These are phyloP conservation scores for Actias luna DNA, from an alignment of 2,888 invertebrate genomes.

Conservation along the genomic window DNA sequence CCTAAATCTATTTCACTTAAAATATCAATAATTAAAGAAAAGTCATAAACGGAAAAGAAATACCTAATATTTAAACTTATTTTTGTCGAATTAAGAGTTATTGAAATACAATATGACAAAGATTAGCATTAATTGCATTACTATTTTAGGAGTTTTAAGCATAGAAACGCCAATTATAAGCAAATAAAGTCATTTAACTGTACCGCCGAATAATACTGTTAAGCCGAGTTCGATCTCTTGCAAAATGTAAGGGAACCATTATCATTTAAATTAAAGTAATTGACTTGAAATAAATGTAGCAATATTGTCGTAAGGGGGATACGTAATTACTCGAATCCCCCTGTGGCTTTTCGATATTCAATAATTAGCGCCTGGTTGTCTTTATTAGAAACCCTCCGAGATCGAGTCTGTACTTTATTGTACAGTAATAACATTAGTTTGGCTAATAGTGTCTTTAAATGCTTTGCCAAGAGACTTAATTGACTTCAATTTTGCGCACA, in stretches of 20 bases:
- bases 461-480: not conserved
- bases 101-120: too few species aligned
- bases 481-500: not conserved
- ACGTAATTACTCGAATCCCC: slow-evolving; percentile 11
- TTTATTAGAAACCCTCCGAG: not conserved
- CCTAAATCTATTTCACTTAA: too few species aligned
- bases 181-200: not conserved
- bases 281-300: slow-evolving; percentile 26
- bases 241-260: slow-evolving; percentile 7
- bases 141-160: too few species aligned
- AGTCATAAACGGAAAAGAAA: too few species aligned
- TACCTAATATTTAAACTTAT: too few species aligned
- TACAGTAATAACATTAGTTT: slow-evolving; percentile 6
- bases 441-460: not conserved
- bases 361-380: slow-evolving; percentile 12
- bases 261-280: slow-evolving; percentile 27
- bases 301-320: slow-evolving; percentile 9
- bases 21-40: too few species aligned
- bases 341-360: slow-evolving; percentile 15
- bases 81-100: too few species aligned
- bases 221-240: not conserved
- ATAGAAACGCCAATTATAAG: too few species aligned
- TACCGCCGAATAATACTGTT: not conserved
- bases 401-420: not conserved
- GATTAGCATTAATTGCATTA: too few species aligned